Evolutionary conservation across 1,140 invertebrate species (phyloP).

Genomic region (Yoshiicerus persimilis): DNA sequence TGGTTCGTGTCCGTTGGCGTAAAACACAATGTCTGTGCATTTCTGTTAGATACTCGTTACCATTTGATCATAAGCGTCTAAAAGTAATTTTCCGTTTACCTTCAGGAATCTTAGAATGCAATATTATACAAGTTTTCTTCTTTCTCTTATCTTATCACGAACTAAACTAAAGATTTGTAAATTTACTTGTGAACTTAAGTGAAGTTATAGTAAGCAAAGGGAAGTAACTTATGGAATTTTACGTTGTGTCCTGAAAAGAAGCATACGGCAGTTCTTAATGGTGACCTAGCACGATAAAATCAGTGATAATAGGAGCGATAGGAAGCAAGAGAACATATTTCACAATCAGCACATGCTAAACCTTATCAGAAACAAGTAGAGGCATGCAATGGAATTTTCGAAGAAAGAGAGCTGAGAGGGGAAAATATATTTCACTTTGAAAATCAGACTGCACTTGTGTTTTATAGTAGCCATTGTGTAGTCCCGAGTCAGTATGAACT

Average conservation of each 20-base stretch:
- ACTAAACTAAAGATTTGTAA: not conserved
- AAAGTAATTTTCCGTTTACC: not conserved
- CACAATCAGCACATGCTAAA: not conserved
- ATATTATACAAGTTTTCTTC: not conserved
- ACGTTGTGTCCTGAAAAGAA: not conserved
- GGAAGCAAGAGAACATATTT: not conserved
- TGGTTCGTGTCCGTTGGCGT: not conserved
- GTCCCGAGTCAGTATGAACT: not conserved
- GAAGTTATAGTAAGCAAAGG: not conserved
- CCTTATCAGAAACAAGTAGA: not conserved
- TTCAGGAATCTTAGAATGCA: not conserved
- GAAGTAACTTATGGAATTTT: not conserved
- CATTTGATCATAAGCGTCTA: not conserved
- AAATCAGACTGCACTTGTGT: not conserved
- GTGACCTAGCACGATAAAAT: not conserved
- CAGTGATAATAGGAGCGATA: not conserved
- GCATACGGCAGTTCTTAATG: not conserved
- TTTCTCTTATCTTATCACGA: not conserved
- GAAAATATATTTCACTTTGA: not conserved
- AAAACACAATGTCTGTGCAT: not conserved
- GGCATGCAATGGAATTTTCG: not conserved
- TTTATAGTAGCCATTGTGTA: not conserved
- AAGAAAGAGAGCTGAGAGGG: not conserved
- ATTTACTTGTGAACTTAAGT: not conserved
- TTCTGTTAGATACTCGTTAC: not conserved